Base-by-base conservation (phyloP, 2,113 vertebrate genomes). In the Rhegmatorhina hoffmannsi region DNA sequence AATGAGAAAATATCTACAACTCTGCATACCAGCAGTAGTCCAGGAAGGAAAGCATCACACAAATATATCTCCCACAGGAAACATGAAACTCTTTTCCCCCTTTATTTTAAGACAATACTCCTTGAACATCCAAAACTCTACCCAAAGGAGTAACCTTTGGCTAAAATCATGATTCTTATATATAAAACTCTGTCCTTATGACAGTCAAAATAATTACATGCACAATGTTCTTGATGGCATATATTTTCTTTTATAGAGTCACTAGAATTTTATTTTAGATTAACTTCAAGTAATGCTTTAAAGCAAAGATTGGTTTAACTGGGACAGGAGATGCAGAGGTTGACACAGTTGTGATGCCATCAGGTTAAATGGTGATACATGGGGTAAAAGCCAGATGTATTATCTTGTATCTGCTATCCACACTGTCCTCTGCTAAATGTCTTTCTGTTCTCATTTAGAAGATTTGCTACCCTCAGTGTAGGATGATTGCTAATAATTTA, bases 21-120 rank as follows among this genome's bases (percentile, higher is more conserved):
- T 74, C 9, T 43, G 9, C 21, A 68, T 40, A 49, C 7, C 18
- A 63, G 1, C 8, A 62, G 8, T 55, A 34, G 3, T 46, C n/a
- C 31, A 44, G 17, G 15, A 87, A 74, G 8, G 5, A 78, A 67
- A 59, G 15, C 5, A 62, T 60, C 40, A n/a, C 6, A 43, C 3
- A 67, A 8, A 56, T 53, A 1, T 52, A 29, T 79, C 43, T 82
- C 6, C 26, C 52, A 74, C 5, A 46, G 6, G 9, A 47, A 88
- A 34, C 3, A 70, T 23, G 20, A 53, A 70, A 26, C 1, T 1
- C 44, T 47, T 52, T 26, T 33, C 17, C 1, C 2, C 5, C 6
- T 9, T 52, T 66, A 29, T 76, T 93, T 90, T 70, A 68, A 64
- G 17, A 25, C 7, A 79, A 83, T 18, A 13, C 10, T 60, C 9